These are phyloP conservation scores for Sebastes wilsoni DNA, from an alignment of 2,797 vertebrate species.

Conservation along the genomic window DNA sequence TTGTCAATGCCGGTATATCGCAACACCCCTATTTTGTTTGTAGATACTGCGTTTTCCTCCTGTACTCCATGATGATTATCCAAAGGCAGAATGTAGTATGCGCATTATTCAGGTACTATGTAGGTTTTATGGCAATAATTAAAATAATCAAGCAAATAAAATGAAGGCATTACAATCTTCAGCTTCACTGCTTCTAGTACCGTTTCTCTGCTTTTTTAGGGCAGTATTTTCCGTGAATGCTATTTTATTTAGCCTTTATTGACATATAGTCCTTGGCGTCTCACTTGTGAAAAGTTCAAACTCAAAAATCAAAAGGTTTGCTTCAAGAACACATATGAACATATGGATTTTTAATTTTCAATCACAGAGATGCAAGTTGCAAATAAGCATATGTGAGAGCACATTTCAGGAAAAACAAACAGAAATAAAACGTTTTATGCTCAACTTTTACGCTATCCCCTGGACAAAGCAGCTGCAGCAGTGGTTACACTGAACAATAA, in stretches of 20 bases:
- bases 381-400: slow-evolving; percentile 12
- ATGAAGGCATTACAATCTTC: background rate
- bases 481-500: slow-evolving; percentile 47
- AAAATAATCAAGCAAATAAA: background rate
- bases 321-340: background rate
- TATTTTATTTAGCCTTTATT: background rate
- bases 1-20: background rate
- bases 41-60: background rate
- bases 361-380: background rate
- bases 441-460: slow-evolving; percentile 42
- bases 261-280: background rate
- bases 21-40: background rate
- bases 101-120: background rate
- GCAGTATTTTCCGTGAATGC: rapidly evolving
- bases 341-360: background rate
- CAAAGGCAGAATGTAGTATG: background rate
- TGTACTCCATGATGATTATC: background rate
- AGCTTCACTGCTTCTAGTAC: too few relatives aligned
- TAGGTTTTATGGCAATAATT: background rate
- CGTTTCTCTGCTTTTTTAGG: too few relatives aligned
- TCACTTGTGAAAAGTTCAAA: background rate
- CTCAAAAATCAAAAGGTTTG: background rate
- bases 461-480: slow-evolving; percentile 48
- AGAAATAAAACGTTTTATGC: slow-evolving; percentile 45
- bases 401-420: slow-evolving; percentile 37